Evolutionary conservation across 2,113 vertebrate genomes (phyloP).

Genomic region (Gavia stellata): DNA sequence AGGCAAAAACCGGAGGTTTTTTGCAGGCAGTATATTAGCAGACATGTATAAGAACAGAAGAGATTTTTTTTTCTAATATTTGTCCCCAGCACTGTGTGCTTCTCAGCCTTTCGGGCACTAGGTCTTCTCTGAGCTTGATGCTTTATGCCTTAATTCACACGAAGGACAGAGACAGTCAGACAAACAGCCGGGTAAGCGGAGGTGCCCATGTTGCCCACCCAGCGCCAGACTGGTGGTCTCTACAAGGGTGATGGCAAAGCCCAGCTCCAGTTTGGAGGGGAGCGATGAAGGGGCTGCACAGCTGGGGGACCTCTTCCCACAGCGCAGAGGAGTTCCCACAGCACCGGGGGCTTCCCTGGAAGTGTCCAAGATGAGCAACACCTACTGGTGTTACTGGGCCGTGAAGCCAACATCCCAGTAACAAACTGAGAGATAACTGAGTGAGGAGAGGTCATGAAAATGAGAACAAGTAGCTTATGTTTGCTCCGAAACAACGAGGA

Average conservation of each 20-base stretch:
- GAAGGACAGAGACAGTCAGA: background rate
- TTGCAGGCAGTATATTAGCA: background rate
- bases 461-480: background rate
- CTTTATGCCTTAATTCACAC: background rate
- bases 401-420: background rate
- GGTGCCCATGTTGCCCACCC: background rate
- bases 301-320: background rate
- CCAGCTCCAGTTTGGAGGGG: background rate
- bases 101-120: background rate
- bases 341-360: background rate
- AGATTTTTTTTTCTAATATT: background rate
- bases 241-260: background rate
- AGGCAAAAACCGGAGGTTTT: background rate
- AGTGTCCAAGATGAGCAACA: background rate
- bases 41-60: background rate
- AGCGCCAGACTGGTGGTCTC: background rate
- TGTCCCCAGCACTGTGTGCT: too few species aligned
- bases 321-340: accelerated
- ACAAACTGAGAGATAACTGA: background rate
- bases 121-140: background rate
- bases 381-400: background rate
- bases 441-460: background rate
- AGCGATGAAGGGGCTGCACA: background rate
- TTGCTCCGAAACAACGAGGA: background rate
- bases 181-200: accelerated